Evolutionary conservation across 30 jellyfish, hydroid and myxozoan species (phyloP).

Genomic region (Sanderia malayensis): DNA sequence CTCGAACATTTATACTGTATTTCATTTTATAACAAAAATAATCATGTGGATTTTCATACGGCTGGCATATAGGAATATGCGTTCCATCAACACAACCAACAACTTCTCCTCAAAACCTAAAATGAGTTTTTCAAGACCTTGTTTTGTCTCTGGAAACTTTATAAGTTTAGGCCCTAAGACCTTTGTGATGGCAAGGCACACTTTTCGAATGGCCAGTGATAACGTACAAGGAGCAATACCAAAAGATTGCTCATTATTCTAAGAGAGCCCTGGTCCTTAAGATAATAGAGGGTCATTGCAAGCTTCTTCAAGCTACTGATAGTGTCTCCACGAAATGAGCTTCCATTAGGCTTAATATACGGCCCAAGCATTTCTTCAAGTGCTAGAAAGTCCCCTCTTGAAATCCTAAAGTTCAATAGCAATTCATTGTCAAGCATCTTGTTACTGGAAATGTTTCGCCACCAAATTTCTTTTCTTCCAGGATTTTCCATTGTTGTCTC

Average conservation of each 20-base stretch:
- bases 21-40: conserved; percentile 58
- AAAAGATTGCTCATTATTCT: conserved; percentile 12
- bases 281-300: no score
- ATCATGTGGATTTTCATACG: no score
- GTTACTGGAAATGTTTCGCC: conserved; percentile 19
- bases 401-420: conserved; percentile 10
- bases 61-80: conserved; percentile 52
- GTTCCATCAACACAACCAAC: no score
- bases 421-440: background rate
- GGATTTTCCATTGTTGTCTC: conserved; percentile 32
- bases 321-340: no score
- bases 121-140: conserved; percentile 11
- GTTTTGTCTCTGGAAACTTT: conserved; percentile 2
- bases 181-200: background rate
- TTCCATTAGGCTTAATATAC: background rate
- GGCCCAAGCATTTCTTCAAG: conserved; percentile 5
- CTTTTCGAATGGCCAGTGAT: background rate
- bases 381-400: background rate
- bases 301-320: background rate
- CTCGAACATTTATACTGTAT: conserved; percentile 57
- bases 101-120: conserved; percentile 27
- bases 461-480: conserved; percentile 39
- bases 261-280: no score
- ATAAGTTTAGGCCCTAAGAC: background rate
- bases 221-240: conserved; percentile 20